phyloP scores from a whole-genome alignment of 23 tunicate genomes.

The Corella eumyota region DNA sequence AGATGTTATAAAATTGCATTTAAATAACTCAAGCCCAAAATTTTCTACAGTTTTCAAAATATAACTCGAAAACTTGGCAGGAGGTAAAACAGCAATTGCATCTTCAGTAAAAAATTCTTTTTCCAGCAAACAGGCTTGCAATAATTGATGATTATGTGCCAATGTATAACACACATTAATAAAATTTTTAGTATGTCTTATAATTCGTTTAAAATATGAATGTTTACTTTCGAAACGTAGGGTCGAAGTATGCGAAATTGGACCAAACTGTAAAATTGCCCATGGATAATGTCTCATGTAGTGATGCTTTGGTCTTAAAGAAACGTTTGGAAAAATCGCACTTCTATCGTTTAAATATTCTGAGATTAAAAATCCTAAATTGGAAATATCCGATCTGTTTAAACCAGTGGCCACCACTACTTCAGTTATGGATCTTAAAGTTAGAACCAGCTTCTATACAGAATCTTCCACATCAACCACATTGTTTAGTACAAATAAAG shows the following conservation, averaged over 20 bases:
- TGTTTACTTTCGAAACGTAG: conserved; percentile 29
- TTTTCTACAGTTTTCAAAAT: too few relatives aligned
- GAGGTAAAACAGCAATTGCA: too few relatives aligned
- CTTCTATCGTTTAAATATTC: background rate
- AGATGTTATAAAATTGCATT: too few relatives aligned
- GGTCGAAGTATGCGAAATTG: conserved; percentile 8
- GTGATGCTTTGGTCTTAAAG: conserved; percentile 23
- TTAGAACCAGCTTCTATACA: conserved; percentile 4
- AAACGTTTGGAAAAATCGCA: background rate
- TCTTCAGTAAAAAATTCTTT: conserved; percentile 3
- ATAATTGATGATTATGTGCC: conserved; percentile 14
- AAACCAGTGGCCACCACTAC: background rate
- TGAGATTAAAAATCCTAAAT: background rate
- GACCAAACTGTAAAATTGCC: too few relatives aligned
- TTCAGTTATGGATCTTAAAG: background rate
- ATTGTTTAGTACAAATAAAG: conserved; percentile 5
- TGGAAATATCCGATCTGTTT: too few relatives aligned
- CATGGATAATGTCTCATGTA: too few relatives aligned
- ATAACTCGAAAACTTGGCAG: too few relatives aligned
- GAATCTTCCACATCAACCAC: too few relatives aligned
- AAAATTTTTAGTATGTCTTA: conserved; percentile 11
- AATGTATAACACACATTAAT: conserved; percentile 7
- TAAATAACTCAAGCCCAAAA: too few relatives aligned
- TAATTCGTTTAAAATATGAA: too few relatives aligned
- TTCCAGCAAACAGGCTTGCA: conserved; percentile 24